Percentiles rank a stretch among this genome's conserved stretches.
Conservation (phyloP, 2,113 vertebrate genomes). For the human (Homo sapiens) region GRCh38 chr14:23140501-23141000, state of each 20-base stretch:
- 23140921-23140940: neutral
- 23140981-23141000: neutral
- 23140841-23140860: neutral
- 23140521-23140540: slow-evolving; percentile 95
- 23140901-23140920: neutral
- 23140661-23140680: neutral
- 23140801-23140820: neutral
- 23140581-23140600: slow-evolving; percentile 92
- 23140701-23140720: neutral
- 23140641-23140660: slow-evolving; percentile 29
- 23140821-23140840: neutral
- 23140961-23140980: neutral
- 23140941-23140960: neutral
- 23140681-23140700: too few relatives aligned
- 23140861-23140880: slow-evolving; percentile 13
- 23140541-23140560: slow-evolving; percentile 92
- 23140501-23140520: slow-evolving; percentile 98
- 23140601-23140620: slow-evolving; percentile 94
- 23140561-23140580: slow-evolving; percentile 91
- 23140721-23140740: neutral
- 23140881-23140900: neutral
- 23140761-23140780: neutral
- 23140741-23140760: neutral
- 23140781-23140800: neutral
- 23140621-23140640: slow-evolving; percentile 83